phyloP scores from a whole-genome alignment of 2,113 vertebrate genomes.

The Malurus melanocephalus region DNA sequence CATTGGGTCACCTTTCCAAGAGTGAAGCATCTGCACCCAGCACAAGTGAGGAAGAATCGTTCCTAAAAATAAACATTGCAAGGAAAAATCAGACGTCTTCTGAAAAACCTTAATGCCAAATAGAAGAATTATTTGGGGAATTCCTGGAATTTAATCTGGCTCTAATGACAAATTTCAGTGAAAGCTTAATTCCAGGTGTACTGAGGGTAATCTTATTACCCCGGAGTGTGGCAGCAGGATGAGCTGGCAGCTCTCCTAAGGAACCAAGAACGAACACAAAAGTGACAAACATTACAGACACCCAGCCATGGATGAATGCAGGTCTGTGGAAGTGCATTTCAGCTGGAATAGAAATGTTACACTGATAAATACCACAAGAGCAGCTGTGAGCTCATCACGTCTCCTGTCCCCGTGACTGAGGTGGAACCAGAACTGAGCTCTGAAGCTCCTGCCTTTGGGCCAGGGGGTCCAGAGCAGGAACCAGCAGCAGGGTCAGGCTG shows the following conservation, averaged over 20 bases:
- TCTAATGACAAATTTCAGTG: neutral
- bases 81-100: neutral
- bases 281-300: neutral
- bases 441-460: neutral
- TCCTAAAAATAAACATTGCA: neutral
- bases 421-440: neutral
- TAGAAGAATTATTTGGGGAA: neutral
- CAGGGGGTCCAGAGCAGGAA: neutral
- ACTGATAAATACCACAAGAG: neutral
- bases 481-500: neutral
- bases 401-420: neutral
- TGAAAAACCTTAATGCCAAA: neutral
- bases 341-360: neutral
- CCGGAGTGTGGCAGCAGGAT: neutral
- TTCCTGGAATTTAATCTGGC: neutral
- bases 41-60: neutral
- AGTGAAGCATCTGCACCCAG: neutral
- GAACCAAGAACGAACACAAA: neutral
- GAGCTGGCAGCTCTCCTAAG: neutral
- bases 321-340: neutral
- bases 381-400: neutral
- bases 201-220: neutral
- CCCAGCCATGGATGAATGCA: neutral
- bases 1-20: neutral
- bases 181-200: neutral